A percentile compares a stretch with the other conserved stretches of the same genome.
Evolutionary conservation across 2,888 invertebrate genomes (phyloP).

Genomic region (Drosophila birchii): DNA sequence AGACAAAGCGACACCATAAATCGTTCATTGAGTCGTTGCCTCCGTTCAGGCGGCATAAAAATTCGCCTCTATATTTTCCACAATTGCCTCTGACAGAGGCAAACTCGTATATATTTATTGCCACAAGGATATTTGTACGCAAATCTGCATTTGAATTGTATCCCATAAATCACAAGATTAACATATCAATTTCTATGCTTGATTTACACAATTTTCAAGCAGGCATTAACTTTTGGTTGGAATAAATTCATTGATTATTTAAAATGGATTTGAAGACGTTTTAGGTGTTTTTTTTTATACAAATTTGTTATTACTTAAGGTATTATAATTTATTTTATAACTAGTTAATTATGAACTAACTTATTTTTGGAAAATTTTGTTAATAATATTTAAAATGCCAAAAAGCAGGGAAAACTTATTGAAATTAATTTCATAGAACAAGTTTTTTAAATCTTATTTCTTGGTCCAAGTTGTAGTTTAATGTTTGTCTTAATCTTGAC

Average conservation of each 20-base stretch:
- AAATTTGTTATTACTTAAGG: background rate
- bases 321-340: background rate
- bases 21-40: constrained; percentile 40
- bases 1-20: constrained; percentile 60
- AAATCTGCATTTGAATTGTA: constrained; percentile 47
- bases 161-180: constrained; percentile 38
- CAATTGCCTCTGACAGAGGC: constrained; percentile 29
- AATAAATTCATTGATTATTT: background rate
- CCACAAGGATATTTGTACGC: constrained; percentile 29
- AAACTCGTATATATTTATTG: constrained; percentile 40
- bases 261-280: background rate
- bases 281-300: background rate
- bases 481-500: background rate
- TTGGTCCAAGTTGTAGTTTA: background rate
- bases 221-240: constrained; percentile 10
- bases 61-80: constrained; percentile 9
- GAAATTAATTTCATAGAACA: background rate
- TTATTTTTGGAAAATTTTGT: too few species aligned
- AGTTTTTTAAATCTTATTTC: background rate
- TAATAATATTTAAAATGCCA: too few species aligned
- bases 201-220: constrained; percentile 15
- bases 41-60: constrained; percentile 21
- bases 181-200: constrained; percentile 28
- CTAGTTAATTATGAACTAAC: background rate
- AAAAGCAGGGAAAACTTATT: background rate